These are phyloP conservation scores for Sebastes oblongus DNA, from an alignment of 2,797 vertebrate genomes.

Conservation along the genomic window DNA sequence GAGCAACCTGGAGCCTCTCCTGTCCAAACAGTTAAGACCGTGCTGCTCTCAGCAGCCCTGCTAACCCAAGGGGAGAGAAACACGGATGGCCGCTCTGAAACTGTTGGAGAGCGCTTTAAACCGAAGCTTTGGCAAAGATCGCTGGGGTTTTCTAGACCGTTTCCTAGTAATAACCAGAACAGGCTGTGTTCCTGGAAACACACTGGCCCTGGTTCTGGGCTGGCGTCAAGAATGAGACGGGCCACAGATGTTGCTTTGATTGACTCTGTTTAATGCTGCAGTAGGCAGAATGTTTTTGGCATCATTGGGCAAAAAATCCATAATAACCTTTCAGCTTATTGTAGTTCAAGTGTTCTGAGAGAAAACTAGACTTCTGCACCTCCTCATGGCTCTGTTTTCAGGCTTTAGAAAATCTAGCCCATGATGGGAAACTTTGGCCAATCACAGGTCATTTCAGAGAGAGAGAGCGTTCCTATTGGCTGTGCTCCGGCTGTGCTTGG, in stretches of 20 bases:
- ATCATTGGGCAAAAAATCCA: too few relatives aligned
- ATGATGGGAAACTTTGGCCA: too few relatives aligned
- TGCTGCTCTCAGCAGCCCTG: conserved; percentile 28
- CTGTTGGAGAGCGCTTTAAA: conserved; percentile 12
- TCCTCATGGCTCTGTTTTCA: too few relatives aligned
- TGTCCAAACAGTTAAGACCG: conserved; percentile 59
- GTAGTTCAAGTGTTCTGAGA: too few relatives aligned
- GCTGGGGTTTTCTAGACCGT: conserved; percentile 1
- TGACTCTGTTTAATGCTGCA: not conserved
- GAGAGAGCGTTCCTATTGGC: too few relatives aligned
- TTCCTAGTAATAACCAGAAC: conserved; percentile 32
- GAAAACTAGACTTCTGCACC: too few relatives aligned
- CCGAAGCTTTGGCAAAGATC: conserved; percentile 34
- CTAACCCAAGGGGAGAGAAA: conserved; percentile 6
- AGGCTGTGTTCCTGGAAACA: conserved; percentile 35
- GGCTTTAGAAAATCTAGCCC: too few relatives aligned
- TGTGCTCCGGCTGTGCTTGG: too few relatives aligned
- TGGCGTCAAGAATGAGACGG: not conserved
- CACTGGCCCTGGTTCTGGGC: not conserved
- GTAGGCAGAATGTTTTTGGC: too few relatives aligned
- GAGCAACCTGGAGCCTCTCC: conserved; percentile 44
- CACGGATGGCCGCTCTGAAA: conserved; percentile 5
- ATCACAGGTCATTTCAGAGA: too few relatives aligned
- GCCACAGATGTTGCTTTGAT: conserved; percentile 7
- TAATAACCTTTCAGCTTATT: too few relatives aligned